Conservation (phyloP, 2,797 vertebrate species). For the Malacoctenus gilli region DNA sequence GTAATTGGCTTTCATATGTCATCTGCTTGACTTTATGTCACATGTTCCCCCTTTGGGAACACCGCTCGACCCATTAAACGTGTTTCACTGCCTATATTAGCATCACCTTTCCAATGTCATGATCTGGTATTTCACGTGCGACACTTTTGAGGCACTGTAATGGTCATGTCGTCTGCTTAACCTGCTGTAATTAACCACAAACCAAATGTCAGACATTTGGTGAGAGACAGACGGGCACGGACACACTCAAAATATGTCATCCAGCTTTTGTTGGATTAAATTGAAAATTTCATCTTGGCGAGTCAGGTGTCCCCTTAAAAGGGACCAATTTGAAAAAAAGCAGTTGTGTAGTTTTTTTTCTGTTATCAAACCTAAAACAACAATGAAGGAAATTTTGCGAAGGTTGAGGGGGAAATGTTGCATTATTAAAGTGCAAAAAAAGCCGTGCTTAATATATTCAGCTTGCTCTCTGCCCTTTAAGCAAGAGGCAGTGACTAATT, state of each 20-base stretch:
- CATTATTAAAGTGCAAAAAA: conserved; percentile 30
- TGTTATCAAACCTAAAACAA: conserved; percentile 15
- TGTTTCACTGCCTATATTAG: conserved; percentile 47
- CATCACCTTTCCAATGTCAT: conserved; percentile 47
- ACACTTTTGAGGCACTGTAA: conserved; percentile 27
- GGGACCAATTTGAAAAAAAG: neutral
- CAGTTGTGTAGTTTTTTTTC: neutral
- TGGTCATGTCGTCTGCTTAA: conserved; percentile 13
- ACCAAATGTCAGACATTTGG: conserved; percentile 23
- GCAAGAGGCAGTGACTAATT: conserved; percentile 54
- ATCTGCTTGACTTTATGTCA: conserved; percentile 65
- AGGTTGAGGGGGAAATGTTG: conserved; percentile 11
- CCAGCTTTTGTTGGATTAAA: neutral
- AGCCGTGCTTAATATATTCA: conserved; percentile 25
- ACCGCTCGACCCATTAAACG: conserved; percentile 52
- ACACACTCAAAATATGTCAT: neutral
- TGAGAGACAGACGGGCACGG: neutral
- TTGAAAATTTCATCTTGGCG: neutral
- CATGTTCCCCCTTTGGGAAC: conserved; percentile 43
- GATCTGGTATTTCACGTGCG: conserved; percentile 31
- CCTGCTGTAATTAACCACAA: conserved; percentile 7
- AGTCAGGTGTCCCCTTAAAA: neutral
- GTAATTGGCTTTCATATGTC: conserved; percentile 73
- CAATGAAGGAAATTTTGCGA: conserved; percentile 4
- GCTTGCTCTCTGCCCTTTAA: conserved; percentile 33